These are phyloP conservation scores for Alviniconcha strummeri DNA, from an alignment of 2,888 invertebrate genomes.

Conservation along the genomic window DNA sequence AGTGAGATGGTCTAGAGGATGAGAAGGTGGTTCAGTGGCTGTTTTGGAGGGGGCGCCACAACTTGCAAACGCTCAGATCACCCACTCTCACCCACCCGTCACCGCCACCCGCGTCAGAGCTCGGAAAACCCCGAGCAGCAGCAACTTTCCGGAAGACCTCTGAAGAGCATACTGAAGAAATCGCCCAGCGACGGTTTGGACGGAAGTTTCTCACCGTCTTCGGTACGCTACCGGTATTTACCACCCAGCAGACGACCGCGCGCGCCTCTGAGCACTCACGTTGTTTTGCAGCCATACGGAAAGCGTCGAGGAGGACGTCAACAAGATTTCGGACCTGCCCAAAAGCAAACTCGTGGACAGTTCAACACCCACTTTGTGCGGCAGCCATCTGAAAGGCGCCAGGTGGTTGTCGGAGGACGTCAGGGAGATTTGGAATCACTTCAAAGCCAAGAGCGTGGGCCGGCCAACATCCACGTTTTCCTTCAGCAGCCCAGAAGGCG, in stretches of 20 bases:
- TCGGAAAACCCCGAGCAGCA: background rate
- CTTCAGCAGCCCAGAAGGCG: too few relatives aligned
- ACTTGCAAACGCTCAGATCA: background rate
- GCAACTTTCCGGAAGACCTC: background rate
- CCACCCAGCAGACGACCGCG: background rate
- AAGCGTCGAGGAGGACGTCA: background rate
- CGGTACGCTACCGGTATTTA: background rate
- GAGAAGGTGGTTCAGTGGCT: conserved; percentile 7
- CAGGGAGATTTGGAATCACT: too few relatives aligned
- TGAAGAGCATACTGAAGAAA: conserved; percentile 17
- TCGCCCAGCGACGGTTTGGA: background rate
- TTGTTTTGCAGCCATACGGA: conserved; percentile 1
- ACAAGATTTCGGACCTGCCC: too few relatives aligned
- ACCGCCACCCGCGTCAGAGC: background rate
- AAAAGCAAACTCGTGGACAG: too few relatives aligned
- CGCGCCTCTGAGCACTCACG: background rate
- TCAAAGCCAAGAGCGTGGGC: too few relatives aligned
- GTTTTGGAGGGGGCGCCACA: conserved; percentile 16
- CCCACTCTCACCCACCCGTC: background rate
- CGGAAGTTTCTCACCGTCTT: background rate
- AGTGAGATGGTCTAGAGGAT: conserved; percentile 9
- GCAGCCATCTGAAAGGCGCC: conserved; percentile 10
- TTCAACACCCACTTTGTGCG: background rate
- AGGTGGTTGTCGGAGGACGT: background rate
- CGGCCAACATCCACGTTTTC: too few relatives aligned